These are phyloP conservation scores for Raillietiella orientalis DNA, from an alignment of 2,888 invertebrate genomes.

Conservation along the genomic window DNA sequence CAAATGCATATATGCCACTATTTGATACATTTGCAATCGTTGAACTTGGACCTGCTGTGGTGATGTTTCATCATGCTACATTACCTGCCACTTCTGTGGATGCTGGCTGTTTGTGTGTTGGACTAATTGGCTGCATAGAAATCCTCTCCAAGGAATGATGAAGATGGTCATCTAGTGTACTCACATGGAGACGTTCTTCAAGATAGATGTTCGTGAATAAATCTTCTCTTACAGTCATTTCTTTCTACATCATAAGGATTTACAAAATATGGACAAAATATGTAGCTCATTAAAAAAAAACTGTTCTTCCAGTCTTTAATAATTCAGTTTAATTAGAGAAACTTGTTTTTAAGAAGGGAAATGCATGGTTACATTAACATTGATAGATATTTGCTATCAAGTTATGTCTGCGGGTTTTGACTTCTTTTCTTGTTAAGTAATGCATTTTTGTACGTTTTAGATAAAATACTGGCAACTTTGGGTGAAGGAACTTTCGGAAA, in stretches of 20 bases:
- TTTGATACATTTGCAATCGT: no score
- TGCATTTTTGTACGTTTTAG: no score
- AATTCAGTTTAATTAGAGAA: background rate
- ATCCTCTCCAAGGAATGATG: no score
- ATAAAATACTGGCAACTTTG: conserved; percentile 89
- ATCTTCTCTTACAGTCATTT: conserved; percentile 1
- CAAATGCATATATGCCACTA: no score
- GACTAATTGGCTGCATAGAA: no score
- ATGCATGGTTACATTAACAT: no score
- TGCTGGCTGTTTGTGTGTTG: no score
- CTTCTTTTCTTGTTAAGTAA: conserved; percentile 14
- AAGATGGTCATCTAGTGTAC: conserved; percentile 99
- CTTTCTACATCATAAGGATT: conserved; percentile 1
- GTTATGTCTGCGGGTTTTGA: background rate
- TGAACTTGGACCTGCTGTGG: no score
- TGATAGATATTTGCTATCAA: conserved; percentile 3
- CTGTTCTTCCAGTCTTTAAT: background rate
- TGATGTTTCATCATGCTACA: no score
- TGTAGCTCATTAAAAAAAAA: background rate
- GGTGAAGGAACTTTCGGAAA: conserved; percentile 99
- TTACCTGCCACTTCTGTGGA: no score
- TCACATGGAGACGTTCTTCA: conserved; percentile 93
- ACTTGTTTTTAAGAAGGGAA: no score
- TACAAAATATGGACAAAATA: background rate
- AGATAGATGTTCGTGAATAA: conserved; percentile 90